Percentiles rank a stretch among this genome's conserved stretches.
Evolutionary conservation across 2,888 invertebrate species (phyloP).

Genomic region (Odontothrips loti): DNA sequence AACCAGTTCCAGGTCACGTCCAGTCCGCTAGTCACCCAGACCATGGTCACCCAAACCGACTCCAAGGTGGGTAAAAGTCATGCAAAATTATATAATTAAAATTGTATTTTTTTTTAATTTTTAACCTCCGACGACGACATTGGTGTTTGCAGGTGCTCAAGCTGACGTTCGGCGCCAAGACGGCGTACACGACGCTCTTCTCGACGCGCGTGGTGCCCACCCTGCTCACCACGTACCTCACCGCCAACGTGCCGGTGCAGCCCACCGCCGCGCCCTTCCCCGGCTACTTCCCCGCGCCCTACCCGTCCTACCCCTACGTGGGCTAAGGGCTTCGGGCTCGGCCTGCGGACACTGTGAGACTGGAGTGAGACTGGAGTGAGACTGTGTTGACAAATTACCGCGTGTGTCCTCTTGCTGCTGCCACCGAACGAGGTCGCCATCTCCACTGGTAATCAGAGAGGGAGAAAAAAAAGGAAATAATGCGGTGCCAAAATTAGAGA

Average conservation of each 20-base stretch:
- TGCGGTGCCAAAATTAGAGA: neutral
- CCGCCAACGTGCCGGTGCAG: conserved; percentile 71
- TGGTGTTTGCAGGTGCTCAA: conserved; percentile 55
- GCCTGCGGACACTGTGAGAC: no score
- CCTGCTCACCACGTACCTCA: conserved; percentile 75
- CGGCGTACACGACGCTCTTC: conserved; percentile 79
- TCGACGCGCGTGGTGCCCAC: conserved; percentile 80
- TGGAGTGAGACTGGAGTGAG: neutral
- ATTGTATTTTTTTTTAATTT: no score
- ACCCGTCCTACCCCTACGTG: conserved; percentile 70
- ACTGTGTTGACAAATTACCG: neutral
- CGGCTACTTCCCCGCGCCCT: conserved; percentile 72
- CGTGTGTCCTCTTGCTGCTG: neutral
- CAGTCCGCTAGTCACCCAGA: conserved; percentile 74
- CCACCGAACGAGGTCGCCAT: neutral
- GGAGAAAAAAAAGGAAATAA: neutral
- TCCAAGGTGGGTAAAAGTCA: conserved; percentile 56
- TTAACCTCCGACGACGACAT: no score
- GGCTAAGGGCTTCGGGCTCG: conserved; percentile 50
- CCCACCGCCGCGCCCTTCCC: conserved; percentile 62
- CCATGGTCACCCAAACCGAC: conserved; percentile 71
- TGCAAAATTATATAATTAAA: no score
- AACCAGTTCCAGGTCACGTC: conserved; percentile 73
- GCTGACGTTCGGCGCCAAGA: conserved; percentile 86
- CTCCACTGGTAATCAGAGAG: neutral